phyloP scores from a whole-genome alignment of 2,888 invertebrate genomes.

The Aporophyla nigra region DNA sequence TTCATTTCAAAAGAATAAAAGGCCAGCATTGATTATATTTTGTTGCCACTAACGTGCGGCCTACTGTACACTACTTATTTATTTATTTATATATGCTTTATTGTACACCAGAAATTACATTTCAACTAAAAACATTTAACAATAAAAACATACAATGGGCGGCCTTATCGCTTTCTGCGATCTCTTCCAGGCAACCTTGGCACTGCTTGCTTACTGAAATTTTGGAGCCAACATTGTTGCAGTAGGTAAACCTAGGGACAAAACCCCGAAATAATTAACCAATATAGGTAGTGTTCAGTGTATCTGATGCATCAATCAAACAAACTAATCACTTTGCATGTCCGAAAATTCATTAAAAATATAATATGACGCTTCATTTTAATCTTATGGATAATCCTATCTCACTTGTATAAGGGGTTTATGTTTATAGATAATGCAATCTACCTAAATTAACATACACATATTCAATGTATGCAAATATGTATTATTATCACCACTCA shows the following conservation, averaged over 20 bases:
- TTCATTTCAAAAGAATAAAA: neutral
- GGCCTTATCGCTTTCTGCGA: too few species aligned
- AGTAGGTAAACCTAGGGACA: neutral
- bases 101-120: too few species aligned
- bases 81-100: too few species aligned
- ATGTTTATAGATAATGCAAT: constrained; percentile 21
- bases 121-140: too few species aligned
- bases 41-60: neutral
- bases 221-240: neutral
- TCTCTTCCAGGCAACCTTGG: too few species aligned
- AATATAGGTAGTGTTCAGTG: neutral
- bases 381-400: constrained; percentile 24
- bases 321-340: too few species aligned
- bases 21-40: neutral
- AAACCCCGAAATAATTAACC: neutral
- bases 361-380: constrained; percentile 1
- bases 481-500: neutral
- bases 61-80: too few species aligned
- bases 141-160: too few species aligned
- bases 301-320: neutral
- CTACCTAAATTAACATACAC: constrained; percentile 6
- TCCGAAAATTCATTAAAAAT: neutral
- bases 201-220: neutral
- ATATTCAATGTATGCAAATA: neutral
- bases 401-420: constrained; percentile 3